These are phyloP conservation scores for Clinocottus analis DNA, from an alignment of 2,113 vertebrate genomes.

Conservation along the genomic window DNA sequence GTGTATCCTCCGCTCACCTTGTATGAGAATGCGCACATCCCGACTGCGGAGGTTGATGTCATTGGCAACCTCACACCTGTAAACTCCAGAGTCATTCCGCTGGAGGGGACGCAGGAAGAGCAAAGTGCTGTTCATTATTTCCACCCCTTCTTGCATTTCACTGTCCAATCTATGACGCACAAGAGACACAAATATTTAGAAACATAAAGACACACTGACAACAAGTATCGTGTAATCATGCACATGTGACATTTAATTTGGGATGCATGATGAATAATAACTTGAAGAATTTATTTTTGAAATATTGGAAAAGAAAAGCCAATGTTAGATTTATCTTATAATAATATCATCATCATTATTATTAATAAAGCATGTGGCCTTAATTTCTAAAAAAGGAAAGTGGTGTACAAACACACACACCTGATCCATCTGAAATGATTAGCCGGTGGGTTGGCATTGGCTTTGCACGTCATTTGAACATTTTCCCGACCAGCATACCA, in stretches of 20 bases:
- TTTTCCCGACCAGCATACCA: constrained; percentile 94
- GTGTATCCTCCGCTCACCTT: constrained; percentile 86
- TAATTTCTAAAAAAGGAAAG: background rate
- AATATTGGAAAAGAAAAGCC: background rate
- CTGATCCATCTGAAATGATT: constrained; percentile 87
- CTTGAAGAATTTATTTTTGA: background rate
- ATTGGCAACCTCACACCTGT: constrained; percentile 94
- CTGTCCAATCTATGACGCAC: constrained; percentile 88
- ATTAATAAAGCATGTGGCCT: background rate
- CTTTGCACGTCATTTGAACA: constrained; percentile 94
- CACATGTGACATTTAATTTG: constrained; percentile 1
- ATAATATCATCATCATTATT: background rate
- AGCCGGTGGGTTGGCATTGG: constrained; percentile 93
- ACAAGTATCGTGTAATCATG: background rate
- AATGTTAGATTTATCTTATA: background rate
- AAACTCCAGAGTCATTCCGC: constrained; percentile 94
- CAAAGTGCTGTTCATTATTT: constrained; percentile 91
- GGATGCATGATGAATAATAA: background rate
- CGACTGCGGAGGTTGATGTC: constrained; percentile 92
- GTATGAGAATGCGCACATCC: constrained; percentile 91
- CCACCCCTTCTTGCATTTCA: constrained; percentile 91
- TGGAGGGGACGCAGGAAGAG: constrained; percentile 91
- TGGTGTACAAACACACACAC: constrained; percentile 56
- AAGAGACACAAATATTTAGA: constrained; percentile 25
- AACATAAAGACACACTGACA: background rate